These are phyloP conservation scores for Leptinotarsa juncta DNA, from an alignment of 2,888 invertebrate species.

Conservation along the genomic window DNA sequence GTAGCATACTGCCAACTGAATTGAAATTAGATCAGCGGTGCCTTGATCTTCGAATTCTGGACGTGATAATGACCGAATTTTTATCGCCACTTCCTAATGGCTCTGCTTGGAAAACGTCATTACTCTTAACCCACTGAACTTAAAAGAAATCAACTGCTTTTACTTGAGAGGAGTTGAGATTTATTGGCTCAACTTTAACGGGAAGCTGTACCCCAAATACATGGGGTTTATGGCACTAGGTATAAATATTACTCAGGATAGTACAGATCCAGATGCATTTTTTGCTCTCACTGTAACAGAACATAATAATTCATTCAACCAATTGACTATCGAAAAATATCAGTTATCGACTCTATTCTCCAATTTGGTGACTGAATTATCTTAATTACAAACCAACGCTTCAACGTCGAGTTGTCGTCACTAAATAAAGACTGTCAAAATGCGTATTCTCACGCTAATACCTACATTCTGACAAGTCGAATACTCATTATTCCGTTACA, in stretches of 20 bases:
- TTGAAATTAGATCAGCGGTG: constrained; percentile 8
- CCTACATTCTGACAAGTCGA: too few relatives aligned
- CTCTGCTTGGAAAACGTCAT: neutral
- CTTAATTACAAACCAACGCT: too few relatives aligned
- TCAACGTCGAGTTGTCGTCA: too few relatives aligned
- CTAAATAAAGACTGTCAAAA: too few relatives aligned
- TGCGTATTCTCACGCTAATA: too few relatives aligned
- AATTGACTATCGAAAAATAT: too few relatives aligned
- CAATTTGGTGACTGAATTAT: too few relatives aligned
- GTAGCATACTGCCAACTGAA: constrained; percentile 6
- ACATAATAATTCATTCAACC: too few relatives aligned
- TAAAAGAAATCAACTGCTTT: neutral
- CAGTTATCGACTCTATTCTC: too few relatives aligned
- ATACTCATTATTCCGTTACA: too few relatives aligned
- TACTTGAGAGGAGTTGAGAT: neutral
- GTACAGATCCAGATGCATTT: too few relatives aligned
- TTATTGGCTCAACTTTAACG: neutral
- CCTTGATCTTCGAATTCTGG: neutral
- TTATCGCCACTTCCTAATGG: neutral
- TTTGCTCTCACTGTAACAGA: too few relatives aligned
- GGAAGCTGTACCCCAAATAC: neutral
- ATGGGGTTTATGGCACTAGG: neutral
- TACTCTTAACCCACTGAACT: neutral
- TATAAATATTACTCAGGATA: neutral
- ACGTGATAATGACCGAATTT: constrained; percentile 8